Evolutionary conservation across 2,888 invertebrate genomes (phyloP), one percentile per base, ranked within the genome.

Genomic region (Leptinotarsa haldemani): DNA sequence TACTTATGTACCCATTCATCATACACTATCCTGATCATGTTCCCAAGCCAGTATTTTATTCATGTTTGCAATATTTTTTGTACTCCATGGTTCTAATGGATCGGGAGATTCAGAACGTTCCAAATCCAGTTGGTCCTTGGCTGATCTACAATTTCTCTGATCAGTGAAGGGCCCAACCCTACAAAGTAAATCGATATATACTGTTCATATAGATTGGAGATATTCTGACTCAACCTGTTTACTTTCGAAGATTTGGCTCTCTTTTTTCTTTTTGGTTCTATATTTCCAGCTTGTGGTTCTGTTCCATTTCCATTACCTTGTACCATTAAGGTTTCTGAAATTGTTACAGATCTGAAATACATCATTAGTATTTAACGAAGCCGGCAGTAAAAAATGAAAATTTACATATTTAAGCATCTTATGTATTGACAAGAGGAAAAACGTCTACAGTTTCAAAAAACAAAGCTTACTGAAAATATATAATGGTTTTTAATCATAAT

Each of bases 51-150:
- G 88, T 83, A 94, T 91, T 81, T 91, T 90, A 86, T 93, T 93
- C 89, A 94, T 93, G 85, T 91, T 92, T 74, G 91, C 90, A 80
- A 94, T 91, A 80, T 90, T 91, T 78, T 91, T 90, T 58, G 92
- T 93, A 86, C 93, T 93, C 93, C 93, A 94, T 0, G 93, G 92
- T 83, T 93, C 92, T 75, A 93, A 86, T 5, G 92, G 92, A 88
- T 93, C 92, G 4, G 90, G 89, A 9, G 90, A 89, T 68, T 88
- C 86, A 9, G 82, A 77, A 63, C 79, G 82, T 40, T 85, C 85
- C 0, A 84, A 84, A 74, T 84, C 81, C 12, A 76, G 48, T 70
- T 83, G 79, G 70, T 82, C 81, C 71, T 84, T 85, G 30, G 88
- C 89, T 25, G 89, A 88, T 74, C 85, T 86, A 78, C 88, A 88